Conservation (phyloP, 2,113 vertebrate species). For the Heptranchias perlo region DNA sequence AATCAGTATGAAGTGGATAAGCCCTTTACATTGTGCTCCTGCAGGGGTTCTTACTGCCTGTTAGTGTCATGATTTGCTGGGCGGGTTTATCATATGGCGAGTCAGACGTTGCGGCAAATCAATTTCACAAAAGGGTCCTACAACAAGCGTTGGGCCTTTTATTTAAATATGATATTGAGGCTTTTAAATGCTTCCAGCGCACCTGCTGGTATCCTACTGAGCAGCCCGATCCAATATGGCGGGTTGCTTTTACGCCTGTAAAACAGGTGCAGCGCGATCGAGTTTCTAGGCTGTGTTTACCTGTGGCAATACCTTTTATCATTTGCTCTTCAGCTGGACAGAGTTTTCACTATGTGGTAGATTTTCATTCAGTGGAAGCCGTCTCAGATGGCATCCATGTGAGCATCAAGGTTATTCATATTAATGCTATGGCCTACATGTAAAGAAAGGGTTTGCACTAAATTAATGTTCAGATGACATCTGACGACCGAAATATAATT, state of each 20-base stretch:
- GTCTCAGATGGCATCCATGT: not conserved
- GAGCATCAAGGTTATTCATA: not conserved
- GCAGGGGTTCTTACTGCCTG: not conserved
- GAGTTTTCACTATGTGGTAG: not conserved
- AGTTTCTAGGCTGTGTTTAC: not conserved
- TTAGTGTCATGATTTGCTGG: too few species aligned
- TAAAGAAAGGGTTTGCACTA: not conserved
- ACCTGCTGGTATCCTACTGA: not conserved
- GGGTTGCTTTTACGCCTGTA: not conserved
- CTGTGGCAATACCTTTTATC: not conserved
- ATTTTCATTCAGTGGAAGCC: not conserved
- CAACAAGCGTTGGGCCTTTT: too few species aligned
- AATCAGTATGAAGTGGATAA: not conserved
- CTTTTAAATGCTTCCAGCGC: too few species aligned
- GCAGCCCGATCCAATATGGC: not conserved
- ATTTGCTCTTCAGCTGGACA: not conserved
- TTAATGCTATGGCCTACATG: not conserved
- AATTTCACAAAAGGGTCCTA: not conserved
- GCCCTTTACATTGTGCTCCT: not conserved
- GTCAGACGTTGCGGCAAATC: not conserved
- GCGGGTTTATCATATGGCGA: not conserved
- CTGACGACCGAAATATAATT: not conserved
- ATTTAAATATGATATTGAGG: too few species aligned
- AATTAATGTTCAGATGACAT: not conserved
- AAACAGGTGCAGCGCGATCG: not conserved